Evolutionary conservation across 2,797 vertebrate species (phyloP).

Genomic region (Anableps anableps): DNA sequence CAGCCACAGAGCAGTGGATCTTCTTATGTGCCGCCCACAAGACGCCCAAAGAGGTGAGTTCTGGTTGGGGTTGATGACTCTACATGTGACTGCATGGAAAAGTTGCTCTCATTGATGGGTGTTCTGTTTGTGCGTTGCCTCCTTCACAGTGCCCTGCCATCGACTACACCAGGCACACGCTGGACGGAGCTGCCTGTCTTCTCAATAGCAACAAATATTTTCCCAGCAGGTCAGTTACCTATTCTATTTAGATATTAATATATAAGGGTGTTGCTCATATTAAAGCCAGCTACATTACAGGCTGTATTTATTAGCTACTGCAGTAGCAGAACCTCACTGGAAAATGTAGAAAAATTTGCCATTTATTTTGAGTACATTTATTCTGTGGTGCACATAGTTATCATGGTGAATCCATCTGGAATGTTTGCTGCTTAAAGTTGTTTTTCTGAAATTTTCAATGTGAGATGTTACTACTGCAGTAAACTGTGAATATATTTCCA

Average conservation of each 20-base stretch:
- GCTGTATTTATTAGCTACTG: no score
- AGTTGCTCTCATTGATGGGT: neutral
- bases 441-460: no score
- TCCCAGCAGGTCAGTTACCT: constrained; percentile 91
- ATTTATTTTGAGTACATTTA: neutral
- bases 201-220: constrained; percentile 99
- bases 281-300: neutral
- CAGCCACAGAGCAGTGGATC: constrained; percentile 99
- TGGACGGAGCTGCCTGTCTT: constrained; percentile 98
- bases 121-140: constrained; percentile 13
- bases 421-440: no score
- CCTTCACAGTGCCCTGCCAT: constrained; percentile 93
- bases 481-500: neutral
- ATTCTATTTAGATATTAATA: neutral
- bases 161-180: constrained; percentile 98
- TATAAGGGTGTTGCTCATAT: neutral
- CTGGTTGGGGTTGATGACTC: no score
- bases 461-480: neutral
- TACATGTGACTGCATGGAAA: neutral
- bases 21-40: constrained; percentile 99
- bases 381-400: neutral
- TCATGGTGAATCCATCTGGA: neutral
- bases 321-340: no score
- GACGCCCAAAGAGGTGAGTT: constrained; percentile 95
- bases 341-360: neutral